Conservation (phyloP, 2,888 invertebrate species). For the Cinara cedri region DNA sequence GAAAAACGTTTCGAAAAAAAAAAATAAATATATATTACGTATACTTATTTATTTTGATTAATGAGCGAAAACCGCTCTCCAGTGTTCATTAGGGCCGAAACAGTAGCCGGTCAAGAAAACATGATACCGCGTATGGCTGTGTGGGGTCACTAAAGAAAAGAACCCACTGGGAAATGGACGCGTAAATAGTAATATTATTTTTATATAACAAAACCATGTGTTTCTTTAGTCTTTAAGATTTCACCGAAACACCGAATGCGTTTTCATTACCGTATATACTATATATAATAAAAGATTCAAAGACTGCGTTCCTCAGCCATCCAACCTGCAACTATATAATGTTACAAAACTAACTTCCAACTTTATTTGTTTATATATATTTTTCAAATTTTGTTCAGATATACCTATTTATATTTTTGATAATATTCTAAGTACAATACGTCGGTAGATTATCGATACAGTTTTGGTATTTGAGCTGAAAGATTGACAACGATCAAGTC, state of each 20-base stretch:
- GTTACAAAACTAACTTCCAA: not conserved
- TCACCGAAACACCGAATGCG: constrained; percentile 48
- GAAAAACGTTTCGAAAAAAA: constrained; percentile 50
- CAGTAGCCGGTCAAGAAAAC: constrained; percentile 54
- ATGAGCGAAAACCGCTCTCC: constrained; percentile 53
- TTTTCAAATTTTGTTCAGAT: not conserved
- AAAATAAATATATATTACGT: constrained; percentile 22
- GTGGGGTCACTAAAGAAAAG: constrained; percentile 50
- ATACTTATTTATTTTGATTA: constrained; percentile 57
- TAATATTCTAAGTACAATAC: constrained; percentile 7
- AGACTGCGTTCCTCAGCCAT: constrained; percentile 9
- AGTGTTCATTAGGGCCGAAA: constrained; percentile 52
- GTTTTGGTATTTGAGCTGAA: constrained; percentile 1
- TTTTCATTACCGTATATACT: constrained; percentile 28
- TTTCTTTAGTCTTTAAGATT: constrained; percentile 45
- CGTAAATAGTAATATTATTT: constrained; percentile 36
- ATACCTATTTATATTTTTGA: not conserved
- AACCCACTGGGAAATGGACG: constrained; percentile 18
- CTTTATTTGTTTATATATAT: not conserved
- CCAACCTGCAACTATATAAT: too few species aligned
- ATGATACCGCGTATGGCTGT: constrained; percentile 49
- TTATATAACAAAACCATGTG: constrained; percentile 52
- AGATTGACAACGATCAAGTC: constrained; percentile 34
- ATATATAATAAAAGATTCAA: constrained; percentile 6
- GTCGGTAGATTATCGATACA: not conserved